Evolutionary conservation across 2,113 vertebrate species (phyloP).

Genomic region (Caracal caracal): DNA sequence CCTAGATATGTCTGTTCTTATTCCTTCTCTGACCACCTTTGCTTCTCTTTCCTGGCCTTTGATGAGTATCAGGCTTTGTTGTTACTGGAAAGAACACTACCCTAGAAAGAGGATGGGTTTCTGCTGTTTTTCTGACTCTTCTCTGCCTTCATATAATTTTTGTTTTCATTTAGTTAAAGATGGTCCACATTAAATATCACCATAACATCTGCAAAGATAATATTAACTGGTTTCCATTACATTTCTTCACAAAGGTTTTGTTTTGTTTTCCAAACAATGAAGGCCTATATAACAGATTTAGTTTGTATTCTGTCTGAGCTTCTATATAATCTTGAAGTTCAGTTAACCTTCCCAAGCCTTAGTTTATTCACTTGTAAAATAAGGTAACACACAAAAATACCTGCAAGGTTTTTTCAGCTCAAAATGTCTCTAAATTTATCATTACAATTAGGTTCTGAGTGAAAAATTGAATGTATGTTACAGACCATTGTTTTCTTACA

Average conservation of each 20-base stretch:
- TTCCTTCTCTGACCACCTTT: background rate
- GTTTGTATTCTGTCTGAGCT: background rate
- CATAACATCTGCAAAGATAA: background rate
- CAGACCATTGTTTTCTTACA: background rate
- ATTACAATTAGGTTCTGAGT: background rate
- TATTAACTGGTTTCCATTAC: background rate
- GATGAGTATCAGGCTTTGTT: background rate
- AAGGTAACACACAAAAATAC: slow-evolving; percentile 28
- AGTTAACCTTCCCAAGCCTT: background rate
- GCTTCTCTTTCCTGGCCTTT: background rate
- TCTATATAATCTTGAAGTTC: background rate
- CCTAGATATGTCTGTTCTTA: background rate
- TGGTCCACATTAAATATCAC: background rate
- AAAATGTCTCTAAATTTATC: background rate
- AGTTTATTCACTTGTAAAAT: slow-evolving; percentile 35
- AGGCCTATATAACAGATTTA: background rate
- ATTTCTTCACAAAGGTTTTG: background rate
- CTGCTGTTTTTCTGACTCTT: background rate
- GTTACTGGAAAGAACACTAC: background rate
- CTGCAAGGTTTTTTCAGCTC: background rate
- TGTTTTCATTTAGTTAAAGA: background rate
- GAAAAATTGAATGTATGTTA: background rate
- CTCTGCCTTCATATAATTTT: background rate
- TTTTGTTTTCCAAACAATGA: background rate
- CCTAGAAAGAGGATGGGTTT: background rate